A percentile compares a stretch with the other conserved stretches of the same genome.
Evolutionary conservation across 2,113 vertebrate species (phyloP).

Genomic region (Phrynocephalus versicolor): DNA sequence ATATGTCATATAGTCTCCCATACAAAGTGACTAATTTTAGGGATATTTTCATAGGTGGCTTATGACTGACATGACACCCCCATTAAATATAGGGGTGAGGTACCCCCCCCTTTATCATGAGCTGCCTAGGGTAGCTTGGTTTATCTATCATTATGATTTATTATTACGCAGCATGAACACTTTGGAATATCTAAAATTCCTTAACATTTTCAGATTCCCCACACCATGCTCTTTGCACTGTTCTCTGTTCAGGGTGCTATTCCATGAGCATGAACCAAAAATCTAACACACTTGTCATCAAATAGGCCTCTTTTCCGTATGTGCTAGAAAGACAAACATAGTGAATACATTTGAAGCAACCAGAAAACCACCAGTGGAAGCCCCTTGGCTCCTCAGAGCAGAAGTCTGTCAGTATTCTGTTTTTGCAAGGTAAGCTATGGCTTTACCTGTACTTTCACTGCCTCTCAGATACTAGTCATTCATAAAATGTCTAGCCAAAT

Average conservation of each 20-base stretch:
- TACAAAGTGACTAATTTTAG: not conserved
- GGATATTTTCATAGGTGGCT: not conserved
- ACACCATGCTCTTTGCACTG: not conserved
- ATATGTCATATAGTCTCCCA: not conserved
- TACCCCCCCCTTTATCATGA: too few relatives aligned
- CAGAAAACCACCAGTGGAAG: not conserved
- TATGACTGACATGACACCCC: too few relatives aligned
- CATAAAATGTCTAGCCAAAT: not conserved
- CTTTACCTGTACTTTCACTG: not conserved
- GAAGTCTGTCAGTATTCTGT: not conserved
- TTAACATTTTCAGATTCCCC: not conserved
- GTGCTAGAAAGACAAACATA: not conserved
- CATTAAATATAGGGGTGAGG: too few relatives aligned
- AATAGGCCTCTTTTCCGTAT: not conserved
- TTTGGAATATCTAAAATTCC: not conserved
- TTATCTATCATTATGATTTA: not conserved
- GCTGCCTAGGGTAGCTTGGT: too few relatives aligned
- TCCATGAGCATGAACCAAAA: not conserved
- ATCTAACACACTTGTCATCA: not conserved
- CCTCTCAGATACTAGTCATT: not conserved
- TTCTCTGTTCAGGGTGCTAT: not conserved
- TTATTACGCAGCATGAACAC: not conserved
- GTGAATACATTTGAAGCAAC: not conserved
- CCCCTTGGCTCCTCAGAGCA: not conserved
- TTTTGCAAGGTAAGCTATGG: not conserved